Percentiles rank a stretch among this genome's conserved stretches.
These are phyloP conservation scores for Mirounga angustirostris DNA, from an alignment of 2,113 vertebrate species.

Conservation along the genomic window DNA sequence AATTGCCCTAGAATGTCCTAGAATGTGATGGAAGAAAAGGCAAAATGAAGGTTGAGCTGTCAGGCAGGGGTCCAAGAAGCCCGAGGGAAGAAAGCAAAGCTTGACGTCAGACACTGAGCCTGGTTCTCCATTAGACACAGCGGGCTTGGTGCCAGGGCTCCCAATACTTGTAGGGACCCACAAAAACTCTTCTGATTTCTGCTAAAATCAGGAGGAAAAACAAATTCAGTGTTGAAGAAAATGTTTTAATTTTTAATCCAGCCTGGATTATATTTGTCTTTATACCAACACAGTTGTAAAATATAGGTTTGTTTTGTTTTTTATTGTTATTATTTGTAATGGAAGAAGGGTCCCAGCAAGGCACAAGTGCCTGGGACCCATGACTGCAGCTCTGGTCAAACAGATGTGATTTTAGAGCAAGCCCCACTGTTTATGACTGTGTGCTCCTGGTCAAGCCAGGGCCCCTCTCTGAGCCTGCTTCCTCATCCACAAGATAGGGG, in stretches of 20 bases:
- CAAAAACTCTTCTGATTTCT: neutral
- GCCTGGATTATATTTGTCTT: neutral
- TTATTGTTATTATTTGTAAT: neutral
- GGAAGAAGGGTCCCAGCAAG: neutral
- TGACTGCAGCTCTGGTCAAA: neutral
- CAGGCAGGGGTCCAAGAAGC: neutral
- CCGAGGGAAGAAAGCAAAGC: neutral
- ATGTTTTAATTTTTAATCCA: conserved; percentile 48
- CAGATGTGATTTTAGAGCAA: neutral
- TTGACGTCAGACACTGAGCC: neutral
- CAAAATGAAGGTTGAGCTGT: neutral
- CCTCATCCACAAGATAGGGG: neutral
- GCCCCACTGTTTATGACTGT: neutral
- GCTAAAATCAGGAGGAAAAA: neutral
- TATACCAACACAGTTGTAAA: neutral
- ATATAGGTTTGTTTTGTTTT: neutral
- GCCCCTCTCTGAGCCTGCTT: neutral
- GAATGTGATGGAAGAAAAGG: neutral
- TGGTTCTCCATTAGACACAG: neutral
- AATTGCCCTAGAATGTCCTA: neutral
- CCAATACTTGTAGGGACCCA: neutral
- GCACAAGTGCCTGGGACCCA: neutral
- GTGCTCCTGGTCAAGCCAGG: neutral
- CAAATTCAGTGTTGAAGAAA: neutral
- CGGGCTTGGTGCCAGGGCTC: neutral